Conservation (phyloP, 2,797 vertebrate species). For the Tinamus major region DNA sequence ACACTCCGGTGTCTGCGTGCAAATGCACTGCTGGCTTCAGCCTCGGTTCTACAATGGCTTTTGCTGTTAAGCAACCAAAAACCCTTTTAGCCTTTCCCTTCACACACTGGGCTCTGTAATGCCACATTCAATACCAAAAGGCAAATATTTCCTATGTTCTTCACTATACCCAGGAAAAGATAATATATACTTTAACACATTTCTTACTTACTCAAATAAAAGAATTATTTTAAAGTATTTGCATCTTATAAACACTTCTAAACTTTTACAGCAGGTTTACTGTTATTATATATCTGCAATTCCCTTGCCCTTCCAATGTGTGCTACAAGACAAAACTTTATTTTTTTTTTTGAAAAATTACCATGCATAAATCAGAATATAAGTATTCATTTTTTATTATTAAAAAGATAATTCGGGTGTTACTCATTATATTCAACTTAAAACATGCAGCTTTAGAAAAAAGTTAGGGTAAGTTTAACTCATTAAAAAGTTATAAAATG, state of each 20-base stretch:
- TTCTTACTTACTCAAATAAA: neutral
- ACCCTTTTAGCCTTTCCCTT: neutral
- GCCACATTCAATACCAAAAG: neutral
- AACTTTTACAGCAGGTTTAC: neutral
- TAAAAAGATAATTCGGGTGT: neutral
- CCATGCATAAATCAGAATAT: neutral
- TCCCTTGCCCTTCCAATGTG: neutral
- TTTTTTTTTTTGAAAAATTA: neutral
- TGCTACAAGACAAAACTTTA: neutral
- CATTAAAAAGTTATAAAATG: neutral
- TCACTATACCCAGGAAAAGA: neutral
- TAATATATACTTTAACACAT: neutral
- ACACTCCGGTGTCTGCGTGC: fast-evolving
- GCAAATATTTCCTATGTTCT: neutral
- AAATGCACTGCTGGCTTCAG: neutral
- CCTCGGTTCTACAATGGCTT: neutral
- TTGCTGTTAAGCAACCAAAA: neutral
- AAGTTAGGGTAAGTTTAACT: neutral
- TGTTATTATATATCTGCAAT: no score
- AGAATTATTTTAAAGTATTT: neutral
- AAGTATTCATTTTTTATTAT: neutral
- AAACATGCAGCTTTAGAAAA: neutral
- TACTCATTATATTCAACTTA: neutral
- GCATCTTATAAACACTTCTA: neutral
- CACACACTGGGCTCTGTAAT: neutral